Evolutionary conservation across 1,140 invertebrate species (phyloP), one percentile per base, ranked within the genome.

Genomic region (Arctopsyche grandis): DNA sequence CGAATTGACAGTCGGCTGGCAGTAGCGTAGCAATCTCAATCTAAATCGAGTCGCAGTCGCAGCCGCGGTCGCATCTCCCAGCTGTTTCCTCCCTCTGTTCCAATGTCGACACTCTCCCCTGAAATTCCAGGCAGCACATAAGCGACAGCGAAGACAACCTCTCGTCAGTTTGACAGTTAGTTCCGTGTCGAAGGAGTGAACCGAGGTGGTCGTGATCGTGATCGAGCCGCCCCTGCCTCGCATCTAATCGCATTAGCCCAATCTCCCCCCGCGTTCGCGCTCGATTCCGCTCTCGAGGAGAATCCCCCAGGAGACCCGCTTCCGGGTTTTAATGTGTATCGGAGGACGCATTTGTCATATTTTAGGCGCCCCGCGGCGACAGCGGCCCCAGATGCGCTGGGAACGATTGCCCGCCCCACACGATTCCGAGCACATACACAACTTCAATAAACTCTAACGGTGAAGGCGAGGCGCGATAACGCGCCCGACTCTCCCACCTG

Each of bases 391-490:
- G 86, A 89, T 88, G 88, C 88, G 87, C 87, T 88, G 87, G 86
- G 88, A 88, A 87, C 87, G 87, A 83, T 88, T 85, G 88, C 87
- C 82, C 87, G 87, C 85, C 81, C 87, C 87, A 85, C 85, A 85
- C 86, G 88, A 89, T 85, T 87, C 86, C 87, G 88, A 88, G 85
- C 88, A 87, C 86, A 89, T 89, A 85, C 87, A 89, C 81, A 88
- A 88, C 84, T 89, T 89, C 82, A 88, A 89, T 87, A 89, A 89
- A 87, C 88, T 89, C 88, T 89, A 89, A 89, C 87, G 77, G 70
- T 43, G 79, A 48, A 21, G 60, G 1, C 7, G 38, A n/a, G 60
- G 44, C 60, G 63, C 38, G n/a, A 24, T 24, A n/a, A n/a, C 75
- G 56, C 46, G 21, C 38, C 71, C 84, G 85, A 83, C 84, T 82